Base-by-base conservation (phyloP, 2,113 vertebrate species). In the Montifringilla adamsi region DNA sequence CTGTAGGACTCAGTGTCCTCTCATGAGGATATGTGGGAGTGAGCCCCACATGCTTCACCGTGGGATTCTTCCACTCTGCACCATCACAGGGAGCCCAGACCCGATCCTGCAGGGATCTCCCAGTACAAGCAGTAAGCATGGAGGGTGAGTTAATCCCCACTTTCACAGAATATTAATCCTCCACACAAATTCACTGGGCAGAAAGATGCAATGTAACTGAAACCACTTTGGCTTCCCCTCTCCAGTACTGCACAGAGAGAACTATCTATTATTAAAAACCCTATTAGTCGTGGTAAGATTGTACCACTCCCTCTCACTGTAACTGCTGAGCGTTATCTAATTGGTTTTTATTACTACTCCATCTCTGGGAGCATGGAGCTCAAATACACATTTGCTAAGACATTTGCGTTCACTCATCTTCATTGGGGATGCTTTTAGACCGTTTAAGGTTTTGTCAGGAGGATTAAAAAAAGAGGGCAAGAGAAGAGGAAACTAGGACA, bases 221-320 rank as follows among this genome's bases (percentile, higher is more conserved):
- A 97, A 95, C 89, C 77, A 95, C 86, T 98, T 92, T 24, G 46
- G 37, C 85, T 93, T 93, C 94, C 76, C 90, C 82, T 85, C 72
- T 89, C 64, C 53, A 91, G 79, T 63, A 84, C 64, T 86, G 92
- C 79, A 92, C 68, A 96, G 87, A 94, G 87, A 97, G 66, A 52
- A 66, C 87, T 63, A 98, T 98, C 82, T 96, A 98, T 98, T 98
- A 98, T 98, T 98, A 92, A 98, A 97, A 94, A 41, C 68, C 63
- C 94, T 97, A 96, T 98, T 98, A 98, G 97, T 97, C 13, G 63
- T 97, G 90, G 82, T 90, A 78, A 97, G 96, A 97, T 96, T 93
- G 91, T 93, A 95, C 87, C 89, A 93, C 82, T 96, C 87, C 93
- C 90, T 95, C 96, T 95, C 77, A 88, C 93, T 95, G 56, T 88